Evolutionary conservation across 2,888 invertebrate genomes (phyloP).

Genomic region (Mantis religiosa): DNA sequence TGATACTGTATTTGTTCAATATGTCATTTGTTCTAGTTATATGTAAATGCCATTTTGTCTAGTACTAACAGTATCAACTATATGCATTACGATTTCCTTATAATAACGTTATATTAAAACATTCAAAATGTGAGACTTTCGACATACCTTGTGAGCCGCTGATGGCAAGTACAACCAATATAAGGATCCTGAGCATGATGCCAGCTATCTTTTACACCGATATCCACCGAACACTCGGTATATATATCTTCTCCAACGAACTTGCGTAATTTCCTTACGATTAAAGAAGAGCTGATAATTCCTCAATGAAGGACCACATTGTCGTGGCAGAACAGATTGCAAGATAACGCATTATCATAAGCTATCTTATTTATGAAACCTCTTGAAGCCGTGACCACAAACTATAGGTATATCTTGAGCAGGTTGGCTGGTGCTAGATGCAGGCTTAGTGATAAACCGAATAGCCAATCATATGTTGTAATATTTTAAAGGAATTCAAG

Average conservation of each 20-base stretch:
- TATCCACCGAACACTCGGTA: not conserved
- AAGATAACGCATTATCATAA: not conserved
- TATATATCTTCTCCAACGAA: not conserved
- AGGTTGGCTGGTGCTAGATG: not conserved
- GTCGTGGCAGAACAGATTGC: not conserved
- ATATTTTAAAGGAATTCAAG: not conserved
- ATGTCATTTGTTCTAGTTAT: too few relatives aligned
- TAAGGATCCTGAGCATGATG: not conserved
- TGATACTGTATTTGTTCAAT: too few relatives aligned
- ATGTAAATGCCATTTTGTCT: too few relatives aligned
- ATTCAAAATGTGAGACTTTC: too few relatives aligned
- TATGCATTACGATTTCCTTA: too few relatives aligned
- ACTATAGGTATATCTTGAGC: not conserved
- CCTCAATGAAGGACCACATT: not conserved
- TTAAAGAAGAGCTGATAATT: not conserved
- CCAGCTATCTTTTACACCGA: not conserved
- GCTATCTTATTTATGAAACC: not conserved
- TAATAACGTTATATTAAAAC: too few relatives aligned
- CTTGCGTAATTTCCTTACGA: not conserved
- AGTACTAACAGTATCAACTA: too few relatives aligned
- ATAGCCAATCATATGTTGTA: not conserved
- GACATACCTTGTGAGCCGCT: not conserved
- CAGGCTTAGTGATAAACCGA: too few relatives aligned
- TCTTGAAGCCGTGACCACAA: not conserved
- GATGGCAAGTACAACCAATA: not conserved